Conservation (phyloP, 2,888 invertebrate species). For the Plutella xylostella region DNA sequence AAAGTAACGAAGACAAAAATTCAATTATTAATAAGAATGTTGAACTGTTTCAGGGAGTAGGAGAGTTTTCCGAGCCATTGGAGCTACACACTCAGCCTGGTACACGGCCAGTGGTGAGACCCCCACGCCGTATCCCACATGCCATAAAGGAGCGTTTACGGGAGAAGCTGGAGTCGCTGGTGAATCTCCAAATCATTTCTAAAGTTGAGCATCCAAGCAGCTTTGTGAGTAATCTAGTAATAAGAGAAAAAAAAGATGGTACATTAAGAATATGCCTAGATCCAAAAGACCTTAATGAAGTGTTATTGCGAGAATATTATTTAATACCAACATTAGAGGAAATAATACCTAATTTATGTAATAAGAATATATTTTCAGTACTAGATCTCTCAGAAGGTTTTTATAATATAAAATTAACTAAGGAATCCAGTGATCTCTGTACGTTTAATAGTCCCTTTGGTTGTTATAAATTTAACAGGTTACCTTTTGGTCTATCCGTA, state of each 20-base stretch:
- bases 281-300: conserved; percentile 16
- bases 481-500: too few relatives aligned
- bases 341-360: too few relatives aligned
- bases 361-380: too few relatives aligned
- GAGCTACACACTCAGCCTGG: conserved; percentile 10
- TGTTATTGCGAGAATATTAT: too few relatives aligned
- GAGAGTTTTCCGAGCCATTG: conserved; percentile 12
- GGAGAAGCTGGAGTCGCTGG: conserved; percentile 13
- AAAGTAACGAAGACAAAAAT: neutral
- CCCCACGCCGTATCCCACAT: conserved; percentile 7
- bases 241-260: conserved; percentile 16
- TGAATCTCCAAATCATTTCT: conserved; percentile 11
- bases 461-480: too few relatives aligned
- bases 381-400: too few relatives aligned
- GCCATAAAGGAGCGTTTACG: conserved; percentile 12
- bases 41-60: conserved; percentile 10
- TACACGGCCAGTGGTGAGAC: neutral
- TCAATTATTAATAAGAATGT: neutral
- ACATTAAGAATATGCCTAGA: conserved; percentile 17
- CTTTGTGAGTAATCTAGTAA: conserved; percentile 17
- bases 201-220: conserved; percentile 14
- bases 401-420: too few relatives aligned
- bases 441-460: too few relatives aligned
- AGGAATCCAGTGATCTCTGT: too few relatives aligned
- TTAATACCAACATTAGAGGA: too few relatives aligned